A percentile compares a stretch with the other conserved stretches of the same genome.
phyloP scores from a whole-genome alignment of 2,888 invertebrate species.

The Sarcophaga rosellei region DNA sequence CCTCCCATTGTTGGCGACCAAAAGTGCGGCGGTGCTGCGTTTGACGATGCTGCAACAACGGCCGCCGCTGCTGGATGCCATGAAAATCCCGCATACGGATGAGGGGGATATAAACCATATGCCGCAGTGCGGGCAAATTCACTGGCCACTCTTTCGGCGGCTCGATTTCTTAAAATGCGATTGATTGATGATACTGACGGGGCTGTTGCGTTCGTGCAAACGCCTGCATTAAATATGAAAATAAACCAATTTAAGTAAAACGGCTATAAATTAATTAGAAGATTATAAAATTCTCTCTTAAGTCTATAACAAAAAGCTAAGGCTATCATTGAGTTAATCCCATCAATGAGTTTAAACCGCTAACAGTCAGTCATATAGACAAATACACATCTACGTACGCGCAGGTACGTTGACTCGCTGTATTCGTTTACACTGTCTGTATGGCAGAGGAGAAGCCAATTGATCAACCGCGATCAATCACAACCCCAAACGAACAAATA shows the following conservation, averaged over 20 bases:
- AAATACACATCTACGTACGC: slow-evolving; percentile 27
- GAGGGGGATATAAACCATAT: slow-evolving; percentile 91
- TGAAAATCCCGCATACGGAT: slow-evolving; percentile 85
- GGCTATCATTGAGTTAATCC: slow-evolving; percentile 51
- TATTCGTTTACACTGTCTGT: not conserved
- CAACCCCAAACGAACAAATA: slow-evolving; percentile 62
- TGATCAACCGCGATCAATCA: slow-evolving; percentile 67
- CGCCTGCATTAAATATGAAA: slow-evolving; percentile 84
- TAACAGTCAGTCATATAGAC: not conserved
- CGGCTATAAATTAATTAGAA: slow-evolving; percentile 2
- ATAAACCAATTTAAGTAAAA: not conserved
- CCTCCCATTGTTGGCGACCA: slow-evolving; percentile 78
- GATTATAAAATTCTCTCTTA: slow-evolving; percentile 23
- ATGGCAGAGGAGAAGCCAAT: slow-evolving; percentile 50
- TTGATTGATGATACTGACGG: slow-evolving; percentile 98
- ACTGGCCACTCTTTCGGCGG: slow-evolving; percentile 96
- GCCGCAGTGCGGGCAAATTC: slow-evolving; percentile 96
- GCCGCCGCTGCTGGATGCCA: slow-evolving; percentile 82
- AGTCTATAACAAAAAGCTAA: slow-evolving; percentile 24
- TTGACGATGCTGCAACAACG: slow-evolving; percentile 71
- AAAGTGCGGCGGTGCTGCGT: slow-evolving; percentile 72
- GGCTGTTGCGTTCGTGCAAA: slow-evolving; percentile 96
- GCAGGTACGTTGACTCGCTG: not conserved
- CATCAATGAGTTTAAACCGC: slow-evolving; percentile 56
- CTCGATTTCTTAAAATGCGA: slow-evolving; percentile 96